Conservation (phyloP, 2,113 vertebrate genomes). For the Crotophaga sulcirostris region DNA sequence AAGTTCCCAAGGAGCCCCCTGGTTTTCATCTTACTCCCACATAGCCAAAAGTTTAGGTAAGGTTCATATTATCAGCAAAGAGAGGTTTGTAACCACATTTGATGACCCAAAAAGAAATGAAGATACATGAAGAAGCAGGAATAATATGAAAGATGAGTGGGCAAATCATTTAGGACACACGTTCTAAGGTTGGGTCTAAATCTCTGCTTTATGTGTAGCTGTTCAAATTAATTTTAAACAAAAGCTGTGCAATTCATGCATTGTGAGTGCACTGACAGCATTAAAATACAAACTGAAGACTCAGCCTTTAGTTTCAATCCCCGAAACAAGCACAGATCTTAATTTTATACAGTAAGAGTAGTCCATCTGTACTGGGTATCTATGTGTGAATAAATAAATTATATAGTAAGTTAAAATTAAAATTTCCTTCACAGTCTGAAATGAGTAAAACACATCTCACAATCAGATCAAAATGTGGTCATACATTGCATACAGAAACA, state of each 20-base stretch:
- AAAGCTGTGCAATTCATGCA: not conserved
- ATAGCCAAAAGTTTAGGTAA: not conserved
- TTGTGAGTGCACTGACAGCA: not conserved
- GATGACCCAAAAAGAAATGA: not conserved
- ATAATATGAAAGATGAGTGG: not conserved
- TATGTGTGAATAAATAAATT: not conserved
- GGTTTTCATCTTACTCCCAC: not conserved
- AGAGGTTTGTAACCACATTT: not conserved
- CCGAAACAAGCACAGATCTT: not conserved
- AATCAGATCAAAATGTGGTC: not conserved
- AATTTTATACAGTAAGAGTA: not conserved
- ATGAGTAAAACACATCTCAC: not conserved
- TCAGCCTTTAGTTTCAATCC: not conserved
- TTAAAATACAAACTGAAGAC: not conserved
- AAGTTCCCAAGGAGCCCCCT: not conserved
- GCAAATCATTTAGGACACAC: not conserved
- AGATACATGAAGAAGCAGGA: not conserved
- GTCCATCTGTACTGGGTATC: not conserved
- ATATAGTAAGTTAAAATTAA: not conserved
- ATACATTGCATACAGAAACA: not conserved
- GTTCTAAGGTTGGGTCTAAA: not conserved
- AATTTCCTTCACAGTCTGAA: not conserved
- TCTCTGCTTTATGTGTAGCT: not conserved
- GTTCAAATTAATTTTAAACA: not conserved
- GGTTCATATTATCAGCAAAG: not conserved